These are phyloP conservation scores for Drosophila kurseongensis DNA, from an alignment of 1,140 invertebrate species.

Conservation along the genomic window DNA sequence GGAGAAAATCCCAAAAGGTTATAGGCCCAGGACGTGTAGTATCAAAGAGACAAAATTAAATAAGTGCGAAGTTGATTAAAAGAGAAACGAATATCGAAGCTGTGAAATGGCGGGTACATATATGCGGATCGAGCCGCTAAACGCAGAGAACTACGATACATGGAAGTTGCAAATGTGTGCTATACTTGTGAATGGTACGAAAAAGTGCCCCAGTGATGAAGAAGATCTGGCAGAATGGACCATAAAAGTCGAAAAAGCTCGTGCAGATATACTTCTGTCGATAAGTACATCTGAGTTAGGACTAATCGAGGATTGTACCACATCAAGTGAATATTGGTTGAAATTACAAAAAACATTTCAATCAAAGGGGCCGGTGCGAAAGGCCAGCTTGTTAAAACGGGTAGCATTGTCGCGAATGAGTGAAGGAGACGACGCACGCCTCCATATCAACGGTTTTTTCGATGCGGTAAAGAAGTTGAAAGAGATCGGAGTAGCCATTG, in stretches of 20 bases:
- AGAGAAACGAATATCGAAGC: background rate
- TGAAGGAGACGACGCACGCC: background rate
- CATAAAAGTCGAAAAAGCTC: background rate
- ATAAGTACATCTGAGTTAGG: no score
- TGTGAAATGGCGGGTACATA: background rate
- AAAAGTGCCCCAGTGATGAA: background rate
- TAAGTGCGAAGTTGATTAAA: no score
- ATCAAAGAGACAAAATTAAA: no score
- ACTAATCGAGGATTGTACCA: no score
- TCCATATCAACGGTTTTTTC: background rate
- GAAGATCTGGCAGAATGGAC: background rate
- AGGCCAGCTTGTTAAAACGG: no score
- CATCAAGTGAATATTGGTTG: no score
- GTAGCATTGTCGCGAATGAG: no score
- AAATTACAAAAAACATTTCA: no score
- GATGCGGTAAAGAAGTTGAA: background rate
- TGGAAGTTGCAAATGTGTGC: conserved; percentile 1
- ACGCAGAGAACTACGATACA: no score
- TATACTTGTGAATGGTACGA: background rate
- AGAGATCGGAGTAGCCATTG: background rate
- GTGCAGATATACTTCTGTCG: background rate
- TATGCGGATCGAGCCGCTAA: background rate
- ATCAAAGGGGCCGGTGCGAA: no score
- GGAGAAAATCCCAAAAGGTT: no score
- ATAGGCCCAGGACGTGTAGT: no score